Conservation (phyloP, 2,113 vertebrate species). For the Motacilla tschutschensis region DNA sequence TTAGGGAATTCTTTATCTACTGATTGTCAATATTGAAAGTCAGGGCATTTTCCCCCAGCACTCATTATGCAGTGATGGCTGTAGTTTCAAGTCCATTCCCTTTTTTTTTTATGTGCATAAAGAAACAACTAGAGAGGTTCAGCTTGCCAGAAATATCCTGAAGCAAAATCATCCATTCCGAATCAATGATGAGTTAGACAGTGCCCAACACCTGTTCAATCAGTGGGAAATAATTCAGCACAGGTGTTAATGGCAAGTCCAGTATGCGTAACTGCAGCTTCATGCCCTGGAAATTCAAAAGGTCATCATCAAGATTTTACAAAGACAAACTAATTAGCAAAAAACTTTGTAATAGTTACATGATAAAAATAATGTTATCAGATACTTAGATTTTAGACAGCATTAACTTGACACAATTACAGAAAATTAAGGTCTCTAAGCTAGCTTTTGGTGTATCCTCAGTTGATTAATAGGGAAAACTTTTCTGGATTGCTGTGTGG, state of each 20-base stretch:
- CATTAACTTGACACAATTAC: neutral
- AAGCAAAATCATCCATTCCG: conserved; percentile 8
- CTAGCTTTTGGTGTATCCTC: neutral
- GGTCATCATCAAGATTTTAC: neutral
- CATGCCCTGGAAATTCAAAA: conserved; percentile 7
- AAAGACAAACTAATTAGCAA: neutral
- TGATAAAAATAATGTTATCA: neutral
- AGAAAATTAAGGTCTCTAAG: neutral
- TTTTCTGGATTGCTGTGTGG: neutral
- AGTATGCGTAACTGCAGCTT: neutral
- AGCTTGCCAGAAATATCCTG: neutral
- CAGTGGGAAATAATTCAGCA: conserved; percentile 4
- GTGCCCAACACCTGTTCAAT: conserved; percentile 7
- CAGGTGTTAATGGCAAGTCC: neutral
- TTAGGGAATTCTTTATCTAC: neutral
- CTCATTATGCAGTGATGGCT: neutral
- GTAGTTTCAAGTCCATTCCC: neutral
- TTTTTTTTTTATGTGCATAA: neutral
- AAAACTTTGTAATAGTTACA: neutral
- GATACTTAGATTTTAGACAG: neutral
- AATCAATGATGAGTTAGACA: neutral
- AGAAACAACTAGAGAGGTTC: neutral
- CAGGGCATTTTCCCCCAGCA: neutral
- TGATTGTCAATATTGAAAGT: neutral
- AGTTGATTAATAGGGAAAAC: neutral